Evolutionary conservation across 2,797 vertebrate species (phyloP).

Genomic region (Ataeniobius toweri): DNA sequence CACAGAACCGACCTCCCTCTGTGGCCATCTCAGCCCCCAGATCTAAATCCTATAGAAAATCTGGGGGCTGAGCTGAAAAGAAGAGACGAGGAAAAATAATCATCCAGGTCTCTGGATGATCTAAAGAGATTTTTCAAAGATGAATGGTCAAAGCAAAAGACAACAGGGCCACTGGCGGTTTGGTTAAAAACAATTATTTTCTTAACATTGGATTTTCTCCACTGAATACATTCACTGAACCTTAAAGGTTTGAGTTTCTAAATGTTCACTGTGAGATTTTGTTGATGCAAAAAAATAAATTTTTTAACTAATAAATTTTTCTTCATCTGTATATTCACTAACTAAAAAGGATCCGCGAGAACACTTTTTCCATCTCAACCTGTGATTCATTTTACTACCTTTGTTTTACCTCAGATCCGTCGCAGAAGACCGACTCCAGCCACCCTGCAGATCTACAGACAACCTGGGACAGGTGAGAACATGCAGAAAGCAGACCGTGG

Average conservation of each 20-base stretch:
- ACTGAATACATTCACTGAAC: not conserved
- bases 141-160: not conserved
- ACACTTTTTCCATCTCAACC: not conserved
- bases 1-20: no score
- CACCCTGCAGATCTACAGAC: conserved; percentile 77
- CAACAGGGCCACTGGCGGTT: not conserved
- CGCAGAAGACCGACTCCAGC: conserved; percentile 75
- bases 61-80: no score
- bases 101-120: not conserved
- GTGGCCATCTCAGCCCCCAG: no score
- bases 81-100: no score
- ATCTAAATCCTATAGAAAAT: no score
- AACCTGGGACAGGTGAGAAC: conserved; percentile 64
- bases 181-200: not conserved
- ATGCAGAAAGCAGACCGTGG: not conserved
- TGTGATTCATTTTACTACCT: not conserved
- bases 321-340: not conserved
- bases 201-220: not conserved
- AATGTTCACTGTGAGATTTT: not conserved
- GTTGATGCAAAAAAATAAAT: not conserved
- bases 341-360: not conserved
- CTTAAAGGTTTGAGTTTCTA: not conserved
- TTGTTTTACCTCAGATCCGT: conserved; percentile 61
- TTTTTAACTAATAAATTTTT: not conserved
- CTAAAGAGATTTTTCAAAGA: not conserved